Base-by-base conservation (phyloP, 2,113 vertebrate genomes). In the Camelus dromedarius region DNA sequence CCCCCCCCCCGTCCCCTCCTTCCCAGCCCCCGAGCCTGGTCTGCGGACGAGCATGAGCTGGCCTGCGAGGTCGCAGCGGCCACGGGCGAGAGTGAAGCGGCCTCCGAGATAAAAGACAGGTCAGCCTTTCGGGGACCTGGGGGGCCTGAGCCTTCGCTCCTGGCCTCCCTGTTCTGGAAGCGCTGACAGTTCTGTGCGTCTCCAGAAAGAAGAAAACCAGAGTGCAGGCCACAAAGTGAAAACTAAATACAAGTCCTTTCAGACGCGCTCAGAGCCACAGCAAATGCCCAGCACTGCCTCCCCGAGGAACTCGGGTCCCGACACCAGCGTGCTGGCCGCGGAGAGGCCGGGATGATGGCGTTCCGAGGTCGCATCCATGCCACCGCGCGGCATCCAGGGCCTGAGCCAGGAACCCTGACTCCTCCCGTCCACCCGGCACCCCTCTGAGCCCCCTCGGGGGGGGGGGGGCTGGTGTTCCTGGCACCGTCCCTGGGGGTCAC, bases 401-500 rank as follows among this genome's bases (percentile, higher is more conserved):
- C 48, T 8, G 50, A 35, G 35, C 50, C 8, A 6, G 26, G 26
- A 8, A 2, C 83, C 9, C 14, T 0, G 35, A 7, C 24, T 0
- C 22, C 14, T 7, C 19, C 3, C 32, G 46, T 22, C 20, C 20
- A 3, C 50, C 3, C 13, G 0, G 35, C 7, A 3, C 2, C 10
- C 12, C 46, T 18, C 48, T 26, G 26, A 8, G 14, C 22, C 18
- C 69, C 54, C 8, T 0, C 1, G 20, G 48, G 35, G 28, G 3
- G 28, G 3, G 11, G 26, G 0, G 14, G 1, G 1, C 38, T 22
- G 15, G 28, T 2, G 4, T 22, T 56, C 0, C 42, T 32, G 12
- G 15, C 18, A 5, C n/a, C 5, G 19, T 11, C 18, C 46, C 56
- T 2, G 0, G 18, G 54, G 19, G 8, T 19, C 32, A 7, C 30